Evolutionary conservation across 2,797 vertebrate genomes (phyloP).

Genomic region (Remorina albescens): DNA sequence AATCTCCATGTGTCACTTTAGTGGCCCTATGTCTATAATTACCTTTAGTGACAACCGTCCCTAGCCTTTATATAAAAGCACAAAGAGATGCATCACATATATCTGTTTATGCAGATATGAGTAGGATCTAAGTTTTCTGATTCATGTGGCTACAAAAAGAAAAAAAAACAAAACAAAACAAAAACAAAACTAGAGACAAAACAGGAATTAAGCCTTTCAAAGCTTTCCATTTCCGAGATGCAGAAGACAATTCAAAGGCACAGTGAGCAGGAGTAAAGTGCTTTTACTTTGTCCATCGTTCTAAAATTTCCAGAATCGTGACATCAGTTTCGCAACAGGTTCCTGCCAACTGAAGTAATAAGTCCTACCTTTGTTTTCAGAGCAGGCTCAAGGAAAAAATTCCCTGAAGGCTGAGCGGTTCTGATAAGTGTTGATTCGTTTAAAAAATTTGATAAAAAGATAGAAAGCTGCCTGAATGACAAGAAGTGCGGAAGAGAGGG

Average conservation of each 20-base stretch:
- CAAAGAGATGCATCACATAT: constrained; percentile 18
- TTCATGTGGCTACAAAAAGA: background rate
- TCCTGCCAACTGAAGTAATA: background rate
- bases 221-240: constrained; percentile 5
- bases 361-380: constrained; percentile 74
- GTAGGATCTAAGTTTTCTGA: background rate
- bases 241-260: constrained; percentile 2
- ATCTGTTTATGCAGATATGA: constrained; percentile 5
- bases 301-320: background rate
- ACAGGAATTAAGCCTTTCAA: constrained; percentile 20
- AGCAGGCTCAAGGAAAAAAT: constrained; percentile 43
- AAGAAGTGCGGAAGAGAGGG: constrained; percentile 14
- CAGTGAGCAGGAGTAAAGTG: background rate
- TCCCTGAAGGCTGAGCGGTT: constrained; percentile 7
- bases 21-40: background rate
- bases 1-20: constrained; percentile 22
- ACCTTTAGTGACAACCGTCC: constrained; percentile 23
- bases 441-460: constrained; percentile 33
- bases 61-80: constrained; percentile 3
- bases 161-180: background rate
- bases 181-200: background rate
- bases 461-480: background rate
- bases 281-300: background rate
- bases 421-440: constrained; percentile 11
- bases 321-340: constrained; percentile 6